phyloP scores from a whole-genome alignment of 2,113 vertebrate species.

The Scomber japonicus region DNA sequence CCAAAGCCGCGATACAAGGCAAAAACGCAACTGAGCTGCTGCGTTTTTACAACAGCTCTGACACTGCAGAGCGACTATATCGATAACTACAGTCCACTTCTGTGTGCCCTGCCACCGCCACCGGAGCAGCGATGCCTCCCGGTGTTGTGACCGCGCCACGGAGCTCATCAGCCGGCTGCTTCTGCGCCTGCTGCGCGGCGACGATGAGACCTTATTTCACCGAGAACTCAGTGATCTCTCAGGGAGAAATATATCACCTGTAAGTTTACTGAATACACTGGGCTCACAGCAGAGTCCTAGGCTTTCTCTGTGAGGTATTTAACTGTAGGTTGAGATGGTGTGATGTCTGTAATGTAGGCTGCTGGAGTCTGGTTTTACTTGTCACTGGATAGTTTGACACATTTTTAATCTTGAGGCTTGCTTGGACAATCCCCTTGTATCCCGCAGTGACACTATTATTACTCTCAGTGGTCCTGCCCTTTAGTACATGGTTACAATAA shows the following conservation, averaged over 20 bases:
- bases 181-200: conserved; percentile 63
- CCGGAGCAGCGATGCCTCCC: conserved; percentile 74
- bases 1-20: not conserved
- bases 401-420: not conserved
- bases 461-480: not conserved
- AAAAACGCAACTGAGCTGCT: not conserved
- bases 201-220: conserved; percentile 62
- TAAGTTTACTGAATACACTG: conserved; percentile 55
- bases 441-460: not conserved
- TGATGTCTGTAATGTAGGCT: not conserved
- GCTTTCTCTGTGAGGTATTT: not conserved
- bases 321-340: not conserved
- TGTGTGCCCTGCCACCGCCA: conserved; percentile 2
- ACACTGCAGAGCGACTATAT: not conserved
- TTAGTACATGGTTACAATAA: not conserved
- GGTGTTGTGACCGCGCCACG: conserved; percentile 70
- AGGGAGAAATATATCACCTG: conserved; percentile 70
- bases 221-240: conserved; percentile 68
- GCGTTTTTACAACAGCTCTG: not conserved
- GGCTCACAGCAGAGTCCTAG: no score
- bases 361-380: not conserved
- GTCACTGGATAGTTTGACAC: not conserved
- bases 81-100: not conserved
- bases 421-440: not conserved
- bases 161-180: conserved; percentile 64